Evolutionary conservation across 2,797 vertebrate genomes (phyloP).

Genomic region (Hypotaenidia philippensis): DNA sequence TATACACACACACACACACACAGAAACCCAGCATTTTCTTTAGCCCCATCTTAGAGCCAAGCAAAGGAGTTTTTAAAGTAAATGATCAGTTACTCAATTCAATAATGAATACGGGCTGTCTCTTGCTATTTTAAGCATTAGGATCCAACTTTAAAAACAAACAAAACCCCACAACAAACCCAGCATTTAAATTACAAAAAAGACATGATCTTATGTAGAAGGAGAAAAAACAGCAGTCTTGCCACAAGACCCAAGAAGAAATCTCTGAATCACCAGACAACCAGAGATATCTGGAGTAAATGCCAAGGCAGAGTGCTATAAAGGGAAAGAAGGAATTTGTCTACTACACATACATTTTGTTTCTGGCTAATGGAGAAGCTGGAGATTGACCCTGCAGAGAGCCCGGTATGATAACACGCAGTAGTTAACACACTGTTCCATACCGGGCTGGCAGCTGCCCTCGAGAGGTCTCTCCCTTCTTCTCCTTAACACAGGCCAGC

Average conservation of each 20-base stretch:
- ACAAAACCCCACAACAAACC: neutral
- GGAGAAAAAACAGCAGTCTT: neutral
- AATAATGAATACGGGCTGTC: neutral
- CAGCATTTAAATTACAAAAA: conserved; percentile 22
- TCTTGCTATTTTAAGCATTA: neutral
- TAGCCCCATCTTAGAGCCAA: neutral
- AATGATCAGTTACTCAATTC: neutral
- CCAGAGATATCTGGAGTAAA: neutral
- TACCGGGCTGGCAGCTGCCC: neutral
- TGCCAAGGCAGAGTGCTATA: neutral
- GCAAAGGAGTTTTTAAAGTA: neutral
- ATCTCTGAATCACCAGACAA: neutral
- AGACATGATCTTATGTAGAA: neutral
- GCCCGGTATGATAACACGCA: neutral
- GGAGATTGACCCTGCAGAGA: neutral
- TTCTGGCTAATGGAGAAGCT: neutral
- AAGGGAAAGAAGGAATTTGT: conserved; percentile 37
- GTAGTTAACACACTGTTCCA: neutral
- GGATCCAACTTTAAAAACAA: neutral
- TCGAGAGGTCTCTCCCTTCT: neutral
- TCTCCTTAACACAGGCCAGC: neutral
- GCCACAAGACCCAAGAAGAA: neutral
- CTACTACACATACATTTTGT: neutral
- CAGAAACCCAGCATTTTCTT: neutral
- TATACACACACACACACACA: no score